Evolutionary conservation across 2,888 invertebrate genomes (phyloP).

Genomic region (Sisyra terminalis): DNA sequence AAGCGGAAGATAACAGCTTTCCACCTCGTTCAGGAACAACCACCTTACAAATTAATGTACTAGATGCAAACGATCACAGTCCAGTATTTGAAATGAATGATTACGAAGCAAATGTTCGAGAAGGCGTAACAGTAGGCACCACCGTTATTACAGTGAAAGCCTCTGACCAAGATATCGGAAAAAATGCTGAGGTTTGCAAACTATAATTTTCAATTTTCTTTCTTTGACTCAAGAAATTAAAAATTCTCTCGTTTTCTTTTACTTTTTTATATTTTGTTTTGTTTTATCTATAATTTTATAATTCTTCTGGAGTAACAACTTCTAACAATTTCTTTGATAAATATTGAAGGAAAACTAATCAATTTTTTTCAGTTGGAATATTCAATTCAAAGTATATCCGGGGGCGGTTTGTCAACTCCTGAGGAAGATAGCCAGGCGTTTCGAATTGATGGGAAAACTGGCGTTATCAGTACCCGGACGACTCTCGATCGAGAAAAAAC

Average conservation of each 20-base stretch:
- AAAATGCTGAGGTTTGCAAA: constrained; percentile 69
- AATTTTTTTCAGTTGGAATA: constrained; percentile 44
- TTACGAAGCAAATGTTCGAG: constrained; percentile 77
- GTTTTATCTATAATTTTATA: too few relatives aligned
- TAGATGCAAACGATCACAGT: constrained; percentile 90
- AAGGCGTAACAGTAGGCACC: constrained; percentile 75
- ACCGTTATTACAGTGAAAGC: constrained; percentile 82
- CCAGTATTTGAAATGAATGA: constrained; percentile 85
- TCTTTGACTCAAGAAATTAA: too few relatives aligned
- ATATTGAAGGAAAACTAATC: neutral
- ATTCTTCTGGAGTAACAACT: too few relatives aligned
- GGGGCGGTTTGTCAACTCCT: constrained; percentile 37
- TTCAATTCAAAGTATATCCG: constrained; percentile 53
- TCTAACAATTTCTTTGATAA: too few relatives aligned
- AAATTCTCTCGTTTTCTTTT: too few relatives aligned
- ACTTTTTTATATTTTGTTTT: too few relatives aligned
- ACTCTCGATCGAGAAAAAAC: constrained; percentile 77
- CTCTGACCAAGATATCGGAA: constrained; percentile 79
- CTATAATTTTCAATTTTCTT: too few relatives aligned
- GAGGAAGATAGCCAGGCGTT: constrained; percentile 65
- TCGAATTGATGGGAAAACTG: constrained; percentile 68
- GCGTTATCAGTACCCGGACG: constrained; percentile 69
- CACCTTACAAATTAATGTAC: constrained; percentile 77
- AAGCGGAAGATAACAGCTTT: constrained; percentile 76
- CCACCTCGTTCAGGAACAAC: constrained; percentile 78